Evolutionary conservation across 2,113 vertebrate species (phyloP).

Genomic region (Nesoenas mayeri): DNA sequence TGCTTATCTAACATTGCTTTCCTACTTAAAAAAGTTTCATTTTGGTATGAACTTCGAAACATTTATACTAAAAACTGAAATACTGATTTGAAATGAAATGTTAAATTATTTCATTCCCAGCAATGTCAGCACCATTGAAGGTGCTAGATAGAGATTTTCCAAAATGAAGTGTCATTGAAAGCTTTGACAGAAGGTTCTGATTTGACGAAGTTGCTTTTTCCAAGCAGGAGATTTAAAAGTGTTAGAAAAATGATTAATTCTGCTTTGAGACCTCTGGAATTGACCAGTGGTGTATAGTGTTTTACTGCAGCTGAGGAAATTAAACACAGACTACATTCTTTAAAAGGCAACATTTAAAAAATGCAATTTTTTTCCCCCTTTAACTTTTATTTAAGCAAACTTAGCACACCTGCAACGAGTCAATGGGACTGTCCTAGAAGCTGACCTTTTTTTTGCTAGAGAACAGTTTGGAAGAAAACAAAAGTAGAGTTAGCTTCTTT

Average conservation of each 20-base stretch:
- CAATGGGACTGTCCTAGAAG: neutral
- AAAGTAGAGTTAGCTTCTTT: neutral
- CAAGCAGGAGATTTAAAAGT: neutral
- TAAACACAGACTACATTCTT: neutral
- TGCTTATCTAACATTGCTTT: neutral
- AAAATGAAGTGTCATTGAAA: slow-evolving; percentile 13
- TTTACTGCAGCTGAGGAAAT: slow-evolving; percentile 18
- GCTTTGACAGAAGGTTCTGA: neutral
- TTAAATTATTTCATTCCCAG: neutral
- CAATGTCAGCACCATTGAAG: neutral
- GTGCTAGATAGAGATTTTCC: neutral
- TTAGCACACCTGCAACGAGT: neutral
- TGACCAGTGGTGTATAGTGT: neutral
- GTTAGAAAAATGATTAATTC: slow-evolving; percentile 1
- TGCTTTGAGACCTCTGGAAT: neutral
- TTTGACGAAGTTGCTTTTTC: neutral
- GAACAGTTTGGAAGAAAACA: neutral
- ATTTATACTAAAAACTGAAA: slow-evolving; percentile 2
- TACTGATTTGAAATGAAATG: neutral
- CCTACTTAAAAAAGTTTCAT: neutral
- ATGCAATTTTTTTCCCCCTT: neutral
- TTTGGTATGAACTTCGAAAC: neutral
- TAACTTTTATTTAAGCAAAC: neutral
- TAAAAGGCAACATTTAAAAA: neutral
- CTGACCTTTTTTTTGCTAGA: neutral